Conservation (phyloP, 2,888 invertebrate species). For the Amphiduros pacificus region DNA sequence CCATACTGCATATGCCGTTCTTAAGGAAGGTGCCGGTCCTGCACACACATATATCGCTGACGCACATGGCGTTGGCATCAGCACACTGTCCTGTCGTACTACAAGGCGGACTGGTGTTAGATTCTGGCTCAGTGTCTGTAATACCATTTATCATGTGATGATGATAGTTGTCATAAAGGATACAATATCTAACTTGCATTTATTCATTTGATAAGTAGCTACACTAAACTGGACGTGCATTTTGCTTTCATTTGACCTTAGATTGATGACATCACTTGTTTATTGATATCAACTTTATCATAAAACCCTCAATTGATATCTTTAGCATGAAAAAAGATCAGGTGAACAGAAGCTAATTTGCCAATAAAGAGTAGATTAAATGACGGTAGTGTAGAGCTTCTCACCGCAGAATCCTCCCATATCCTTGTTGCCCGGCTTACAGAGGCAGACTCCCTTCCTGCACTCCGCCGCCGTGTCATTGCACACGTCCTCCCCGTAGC, state of each 20-base stretch:
- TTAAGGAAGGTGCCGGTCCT: slow-evolving; percentile 27
- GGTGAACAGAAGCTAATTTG: too few species aligned
- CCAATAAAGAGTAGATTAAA: too few species aligned
- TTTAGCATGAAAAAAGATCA: too few species aligned
- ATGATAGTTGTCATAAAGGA: too few species aligned
- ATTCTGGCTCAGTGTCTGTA: slow-evolving; percentile 10
- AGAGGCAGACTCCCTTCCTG: slow-evolving; percentile 6
- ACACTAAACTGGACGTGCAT: too few species aligned
- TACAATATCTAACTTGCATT: too few species aligned
- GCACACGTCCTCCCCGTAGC: slow-evolving; percentile 8
- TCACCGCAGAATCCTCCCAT: slow-evolving; percentile 11
- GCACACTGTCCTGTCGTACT: slow-evolving; percentile 20
- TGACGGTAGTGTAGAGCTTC: too few species aligned
- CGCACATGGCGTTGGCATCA: slow-evolving; percentile 29
- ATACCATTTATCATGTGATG: slow-evolving; percentile 3
- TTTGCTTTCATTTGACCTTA: too few species aligned
- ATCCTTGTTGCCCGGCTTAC: slow-evolving; percentile 7
- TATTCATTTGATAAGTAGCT: too few species aligned
- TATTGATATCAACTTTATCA: too few species aligned
- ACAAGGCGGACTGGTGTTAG: slow-evolving; percentile 11
- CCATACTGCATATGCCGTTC: slow-evolving; percentile 26
- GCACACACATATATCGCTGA: slow-evolving; percentile 25
- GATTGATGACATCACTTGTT: too few species aligned
- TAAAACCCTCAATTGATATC: too few species aligned
- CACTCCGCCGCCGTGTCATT: slow-evolving; percentile 17